These are phyloP conservation scores for Spodoptera littoralis DNA, from an alignment of 2,888 invertebrate species.

Conservation along the genomic window DNA sequence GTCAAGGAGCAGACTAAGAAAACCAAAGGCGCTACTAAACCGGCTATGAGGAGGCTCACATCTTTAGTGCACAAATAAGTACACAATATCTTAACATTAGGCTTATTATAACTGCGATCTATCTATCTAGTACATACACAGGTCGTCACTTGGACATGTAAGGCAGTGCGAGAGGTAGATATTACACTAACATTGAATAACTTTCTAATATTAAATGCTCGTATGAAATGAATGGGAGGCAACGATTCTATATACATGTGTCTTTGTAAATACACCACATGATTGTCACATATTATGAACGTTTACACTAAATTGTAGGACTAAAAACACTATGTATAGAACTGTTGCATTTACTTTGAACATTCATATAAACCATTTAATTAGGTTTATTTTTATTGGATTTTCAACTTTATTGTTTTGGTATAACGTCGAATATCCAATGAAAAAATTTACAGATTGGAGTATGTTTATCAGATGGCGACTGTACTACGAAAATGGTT, in stretches of 20 bases:
- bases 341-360: no score
- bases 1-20: conserved; percentile 86
- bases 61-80: conserved; percentile 84
- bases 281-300: conserved; percentile 12
- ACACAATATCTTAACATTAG: conserved; percentile 59
- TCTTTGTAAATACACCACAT: conserved; percentile 32
- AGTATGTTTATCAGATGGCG: no score
- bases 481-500: no score
- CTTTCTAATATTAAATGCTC: conserved; percentile 15
- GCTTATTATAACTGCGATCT: conserved; percentile 58
- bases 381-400: no score
- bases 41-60: conserved; percentile 81
- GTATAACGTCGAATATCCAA: no score
- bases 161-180: conserved; percentile 45
- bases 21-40: conserved; percentile 81
- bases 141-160: conserved; percentile 42
- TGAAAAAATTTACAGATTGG: no score
- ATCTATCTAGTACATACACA: conserved; percentile 52
- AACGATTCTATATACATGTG: conserved; percentile 40
- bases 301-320: conserved; percentile 10
- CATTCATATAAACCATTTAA: no score
- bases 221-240: conserved; percentile 10
- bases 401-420: no score
- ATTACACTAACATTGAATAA: conserved; percentile 14
- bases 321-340: conserved; percentile 36